Evolutionary conservation across 2,797 vertebrate species (phyloP).

Genomic region (Danio jaintianensis): DNA sequence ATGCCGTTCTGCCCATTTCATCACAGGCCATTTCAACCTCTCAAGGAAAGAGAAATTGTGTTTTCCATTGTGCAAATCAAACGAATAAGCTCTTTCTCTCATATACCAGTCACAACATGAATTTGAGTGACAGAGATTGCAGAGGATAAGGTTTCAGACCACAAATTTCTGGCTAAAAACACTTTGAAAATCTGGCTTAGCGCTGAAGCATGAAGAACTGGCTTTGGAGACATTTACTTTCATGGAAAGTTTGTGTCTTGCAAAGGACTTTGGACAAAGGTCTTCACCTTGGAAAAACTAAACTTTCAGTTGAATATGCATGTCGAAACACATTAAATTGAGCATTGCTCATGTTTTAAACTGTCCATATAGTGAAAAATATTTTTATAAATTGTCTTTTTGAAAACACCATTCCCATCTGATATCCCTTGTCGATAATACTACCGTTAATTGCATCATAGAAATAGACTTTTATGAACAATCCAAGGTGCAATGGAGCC

Average conservation of each 20-base stretch:
- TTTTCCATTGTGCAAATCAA: slow-evolving; percentile 71
- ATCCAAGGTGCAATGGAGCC: not conserved
- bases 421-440: not conserved
- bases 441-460: not conserved
- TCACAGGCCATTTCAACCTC: slow-evolving; percentile 64
- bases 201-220: slow-evolving; percentile 80
- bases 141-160: slow-evolving; percentile 80
- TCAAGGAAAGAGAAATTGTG: slow-evolving; percentile 61
- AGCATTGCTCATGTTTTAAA: not conserved
- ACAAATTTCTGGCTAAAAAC: slow-evolving; percentile 75
- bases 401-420: not conserved
- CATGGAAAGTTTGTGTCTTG: slow-evolving; percentile 69
- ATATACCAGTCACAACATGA: slow-evolving; percentile 74
- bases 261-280: slow-evolving; percentile 62
- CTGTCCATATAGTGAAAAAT: slow-evolving; percentile 12
- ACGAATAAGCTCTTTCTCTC: slow-evolving; percentile 73
- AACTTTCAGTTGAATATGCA: slow-evolving; percentile 59
- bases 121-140: slow-evolving; percentile 82
- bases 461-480: not conserved
- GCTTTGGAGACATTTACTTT: slow-evolving; percentile 70
- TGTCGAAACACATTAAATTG: slow-evolving; percentile 18
- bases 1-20: slow-evolving; percentile 66
- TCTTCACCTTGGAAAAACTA: slow-evolving; percentile 45
- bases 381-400: fast-evolving
- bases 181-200: slow-evolving; percentile 82